Percentiles rank a stretch among this genome's conserved stretches.
Evolutionary conservation across 1,140 invertebrate genomes (phyloP).

Genomic region (Zaprionus inermis): DNA sequence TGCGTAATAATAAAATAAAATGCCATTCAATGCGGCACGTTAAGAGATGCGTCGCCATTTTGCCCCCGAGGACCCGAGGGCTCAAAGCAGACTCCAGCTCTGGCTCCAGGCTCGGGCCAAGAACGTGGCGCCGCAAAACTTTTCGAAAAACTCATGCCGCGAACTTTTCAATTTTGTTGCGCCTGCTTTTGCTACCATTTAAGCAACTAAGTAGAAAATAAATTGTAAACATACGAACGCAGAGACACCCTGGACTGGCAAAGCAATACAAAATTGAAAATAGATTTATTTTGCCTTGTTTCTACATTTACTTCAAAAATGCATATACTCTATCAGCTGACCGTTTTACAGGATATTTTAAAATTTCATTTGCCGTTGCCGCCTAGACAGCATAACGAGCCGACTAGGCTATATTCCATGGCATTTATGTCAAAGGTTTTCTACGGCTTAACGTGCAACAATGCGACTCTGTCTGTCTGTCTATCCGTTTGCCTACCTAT

Average conservation of each 20-base stretch:
- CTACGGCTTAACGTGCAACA: slow-evolving; percentile 36
- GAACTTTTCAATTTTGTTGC: slow-evolving; percentile 64
- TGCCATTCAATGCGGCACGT: slow-evolving; percentile 62
- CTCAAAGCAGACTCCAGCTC: not conserved
- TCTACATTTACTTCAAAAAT: too few species aligned
- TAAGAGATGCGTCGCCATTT: slow-evolving; percentile 61
- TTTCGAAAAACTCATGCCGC: slow-evolving; percentile 29
- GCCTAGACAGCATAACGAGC: slow-evolving; percentile 56
- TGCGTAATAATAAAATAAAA: slow-evolving; percentile 78
- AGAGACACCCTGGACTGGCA: not conserved
- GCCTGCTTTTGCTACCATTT: slow-evolving; percentile 61
- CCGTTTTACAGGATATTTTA: slow-evolving; percentile 16
- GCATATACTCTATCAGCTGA: not conserved
- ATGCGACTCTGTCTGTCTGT: slow-evolving; percentile 27
- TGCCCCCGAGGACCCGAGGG: not conserved
- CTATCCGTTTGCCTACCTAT: slow-evolving; percentile 4
- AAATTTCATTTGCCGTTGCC: slow-evolving; percentile 44
- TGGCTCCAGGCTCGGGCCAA: not conserved
- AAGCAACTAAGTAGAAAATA: slow-evolving; percentile 29
- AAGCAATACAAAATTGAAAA: not conserved
- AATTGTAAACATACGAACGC: not conserved
- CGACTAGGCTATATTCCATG: slow-evolving; percentile 14
- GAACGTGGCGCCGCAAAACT: slow-evolving; percentile 37
- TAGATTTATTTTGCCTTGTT: too few species aligned
- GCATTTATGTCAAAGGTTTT: slow-evolving; percentile 43